These are phyloP conservation scores for Adelosebastes latens DNA, from an alignment of 2,797 vertebrate species.

Conservation along the genomic window DNA sequence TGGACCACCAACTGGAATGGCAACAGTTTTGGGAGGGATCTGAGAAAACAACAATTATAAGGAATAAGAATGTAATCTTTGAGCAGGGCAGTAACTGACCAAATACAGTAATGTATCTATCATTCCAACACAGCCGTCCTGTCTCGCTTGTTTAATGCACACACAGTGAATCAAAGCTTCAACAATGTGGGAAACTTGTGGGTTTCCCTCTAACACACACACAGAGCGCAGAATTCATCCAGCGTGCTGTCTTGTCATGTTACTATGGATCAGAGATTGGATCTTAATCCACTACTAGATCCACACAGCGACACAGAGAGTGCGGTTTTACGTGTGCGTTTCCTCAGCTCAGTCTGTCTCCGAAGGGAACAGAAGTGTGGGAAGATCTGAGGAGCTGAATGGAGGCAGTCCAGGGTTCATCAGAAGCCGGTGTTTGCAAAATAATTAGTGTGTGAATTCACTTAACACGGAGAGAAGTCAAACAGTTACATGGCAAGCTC, in stretches of 20 bases:
- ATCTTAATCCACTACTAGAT: constrained; percentile 81
- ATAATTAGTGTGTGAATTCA: constrained; percentile 68
- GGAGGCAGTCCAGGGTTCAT: constrained; percentile 57
- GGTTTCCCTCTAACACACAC: constrained; percentile 7
- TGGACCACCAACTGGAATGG: not conserved
- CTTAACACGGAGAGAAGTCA: constrained; percentile 57
- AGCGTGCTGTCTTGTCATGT: constrained; percentile 66
- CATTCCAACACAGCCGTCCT: not conserved
- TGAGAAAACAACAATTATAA: not conserved
- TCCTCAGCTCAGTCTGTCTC: constrained; percentile 55
- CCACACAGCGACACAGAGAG: constrained; percentile 56
- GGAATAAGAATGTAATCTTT: not conserved
- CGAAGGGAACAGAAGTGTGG: constrained; percentile 71
- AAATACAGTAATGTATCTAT: not conserved
- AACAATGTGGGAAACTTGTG: constrained; percentile 53
- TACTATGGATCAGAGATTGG: constrained; percentile 72
- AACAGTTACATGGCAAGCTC: constrained; percentile 42
- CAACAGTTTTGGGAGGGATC: not conserved
- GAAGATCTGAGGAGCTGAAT: constrained; percentile 70
- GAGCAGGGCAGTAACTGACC: not conserved
- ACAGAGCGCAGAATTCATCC: constrained; percentile 44
- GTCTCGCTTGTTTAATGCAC: not conserved
- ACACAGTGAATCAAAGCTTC: constrained; percentile 18
- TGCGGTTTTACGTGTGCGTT: constrained; percentile 37
- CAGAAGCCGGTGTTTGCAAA: constrained; percentile 56